Conservation (phyloP, 2,113 vertebrate species). For the Pitta sordida region DNA sequence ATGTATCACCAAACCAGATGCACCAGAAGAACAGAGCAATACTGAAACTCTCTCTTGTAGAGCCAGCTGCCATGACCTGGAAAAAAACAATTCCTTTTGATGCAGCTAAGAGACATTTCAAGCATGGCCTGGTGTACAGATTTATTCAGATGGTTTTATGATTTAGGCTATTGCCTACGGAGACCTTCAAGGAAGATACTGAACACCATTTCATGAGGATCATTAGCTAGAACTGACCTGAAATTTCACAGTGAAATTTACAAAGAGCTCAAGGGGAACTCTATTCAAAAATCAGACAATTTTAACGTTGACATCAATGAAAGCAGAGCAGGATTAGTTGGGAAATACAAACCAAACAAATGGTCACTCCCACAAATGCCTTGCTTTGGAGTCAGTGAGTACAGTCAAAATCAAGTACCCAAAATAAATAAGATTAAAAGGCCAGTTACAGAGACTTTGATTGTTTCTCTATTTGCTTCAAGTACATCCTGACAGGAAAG, state of each 20-base stretch:
- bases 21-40: not conserved
- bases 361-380: not conserved
- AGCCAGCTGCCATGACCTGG: not conserved
- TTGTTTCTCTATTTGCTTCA: not conserved
- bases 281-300: not conserved
- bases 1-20: not conserved
- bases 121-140: not conserved
- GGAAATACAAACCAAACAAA: not conserved
- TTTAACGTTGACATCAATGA: not conserved
- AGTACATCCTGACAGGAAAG: not conserved
- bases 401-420: not conserved
- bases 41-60: not conserved
- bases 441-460: not conserved
- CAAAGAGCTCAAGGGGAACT: not conserved
- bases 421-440: not conserved
- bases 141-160: conserved; percentile 1
- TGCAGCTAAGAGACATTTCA: not conserved
- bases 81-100: not conserved
- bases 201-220: not conserved
- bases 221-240: not conserved
- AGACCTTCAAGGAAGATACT: not conserved
- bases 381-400: not conserved
- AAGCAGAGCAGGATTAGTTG: not conserved
- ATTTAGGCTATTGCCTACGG: not conserved
- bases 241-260: not conserved